These are phyloP conservation scores for Drosophila kanekoi DNA, from an alignment of 2,888 invertebrate species.

Conservation along the genomic window DNA sequence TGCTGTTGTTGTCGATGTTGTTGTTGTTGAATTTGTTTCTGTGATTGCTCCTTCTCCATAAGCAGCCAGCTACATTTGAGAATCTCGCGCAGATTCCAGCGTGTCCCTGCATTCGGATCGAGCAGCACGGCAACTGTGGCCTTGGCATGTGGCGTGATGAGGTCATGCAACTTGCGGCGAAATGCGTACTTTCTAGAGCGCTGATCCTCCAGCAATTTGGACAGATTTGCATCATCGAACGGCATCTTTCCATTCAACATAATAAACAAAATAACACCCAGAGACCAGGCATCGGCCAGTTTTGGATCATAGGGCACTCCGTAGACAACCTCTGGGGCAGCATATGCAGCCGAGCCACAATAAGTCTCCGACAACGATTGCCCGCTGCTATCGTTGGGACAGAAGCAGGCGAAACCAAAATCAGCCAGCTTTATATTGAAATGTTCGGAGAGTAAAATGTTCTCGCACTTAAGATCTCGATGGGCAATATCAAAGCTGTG, in stretches of 20 bases:
- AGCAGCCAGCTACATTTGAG: conserved; percentile 90
- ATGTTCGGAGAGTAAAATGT: conserved; percentile 91
- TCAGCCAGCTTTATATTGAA: conserved; percentile 96
- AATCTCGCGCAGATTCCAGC: conserved; percentile 91
- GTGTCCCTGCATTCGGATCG: conserved; percentile 92
- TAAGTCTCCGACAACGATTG: conserved; percentile 94
- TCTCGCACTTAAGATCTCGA: conserved; percentile 96
- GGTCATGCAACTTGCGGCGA: conserved; percentile 89
- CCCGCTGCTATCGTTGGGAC: conserved; percentile 89
- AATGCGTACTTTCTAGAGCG: conserved; percentile 92
- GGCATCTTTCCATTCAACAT: conserved; percentile 98
- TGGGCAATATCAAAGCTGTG: conserved; percentile 94
- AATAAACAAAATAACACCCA: conserved; percentile 95
- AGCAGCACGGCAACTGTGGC: conserved; percentile 92
- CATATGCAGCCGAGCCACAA: conserved; percentile 98
- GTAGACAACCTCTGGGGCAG: conserved; percentile 96
- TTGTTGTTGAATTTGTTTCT: background rate
- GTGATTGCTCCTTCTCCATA: background rate
- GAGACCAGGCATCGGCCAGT: conserved; percentile 96
- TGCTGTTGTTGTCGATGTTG: background rate
- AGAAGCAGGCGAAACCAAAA: conserved; percentile 96
- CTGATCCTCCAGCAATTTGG: conserved; percentile 93
- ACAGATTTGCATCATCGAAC: conserved; percentile 94
- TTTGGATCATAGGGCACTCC: conserved; percentile 95
- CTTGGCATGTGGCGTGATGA: conserved; percentile 90